These are phyloP conservation scores for Microchirus variegatus DNA, from an alignment of 2,797 vertebrate species.

Conservation along the genomic window DNA sequence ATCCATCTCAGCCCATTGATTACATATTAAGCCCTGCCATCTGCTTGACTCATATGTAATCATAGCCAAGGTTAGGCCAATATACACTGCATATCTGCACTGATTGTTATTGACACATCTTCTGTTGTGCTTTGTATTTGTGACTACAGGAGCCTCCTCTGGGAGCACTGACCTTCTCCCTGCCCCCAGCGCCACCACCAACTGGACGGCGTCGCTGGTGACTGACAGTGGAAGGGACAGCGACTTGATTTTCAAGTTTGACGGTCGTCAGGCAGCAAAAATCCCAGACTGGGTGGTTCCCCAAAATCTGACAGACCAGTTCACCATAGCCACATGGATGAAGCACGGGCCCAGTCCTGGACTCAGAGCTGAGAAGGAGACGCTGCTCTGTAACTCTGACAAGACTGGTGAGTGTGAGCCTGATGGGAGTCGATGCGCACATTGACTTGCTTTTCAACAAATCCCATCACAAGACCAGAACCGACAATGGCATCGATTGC, in stretches of 20 bases:
- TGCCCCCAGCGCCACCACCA: conserved; percentile 84
- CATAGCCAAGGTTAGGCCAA: conserved; percentile 69
- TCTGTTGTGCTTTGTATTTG: conserved; percentile 41
- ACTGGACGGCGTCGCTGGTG: conserved; percentile 92
- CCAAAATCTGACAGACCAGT: conserved; percentile 96
- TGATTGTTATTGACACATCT: conserved; percentile 65
- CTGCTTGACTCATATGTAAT: conserved; percentile 67
- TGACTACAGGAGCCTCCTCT: conserved; percentile 88
- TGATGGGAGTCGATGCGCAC: no score
- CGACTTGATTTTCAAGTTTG: conserved; percentile 92
- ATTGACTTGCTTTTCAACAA: no score
- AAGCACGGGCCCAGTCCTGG: conserved; percentile 95
- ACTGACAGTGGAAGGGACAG: conserved; percentile 88
- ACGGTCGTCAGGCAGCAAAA: conserved; percentile 94
- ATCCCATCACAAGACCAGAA: no score
- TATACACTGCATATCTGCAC: conserved; percentile 28
- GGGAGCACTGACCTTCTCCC: conserved; percentile 95
- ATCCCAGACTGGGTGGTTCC: conserved; percentile 93
- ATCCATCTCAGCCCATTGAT: conserved; percentile 68
- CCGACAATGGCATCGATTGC: no score
- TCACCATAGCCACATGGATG: conserved; percentile 97
- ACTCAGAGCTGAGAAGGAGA: conserved; percentile 94
- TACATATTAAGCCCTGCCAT: conserved; percentile 68
- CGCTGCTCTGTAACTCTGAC: conserved; percentile 96
- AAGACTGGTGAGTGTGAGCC: conserved; percentile 88